Conservation (phyloP, 2,888 invertebrate genomes). For the Pristionchus arcanus region DNA sequence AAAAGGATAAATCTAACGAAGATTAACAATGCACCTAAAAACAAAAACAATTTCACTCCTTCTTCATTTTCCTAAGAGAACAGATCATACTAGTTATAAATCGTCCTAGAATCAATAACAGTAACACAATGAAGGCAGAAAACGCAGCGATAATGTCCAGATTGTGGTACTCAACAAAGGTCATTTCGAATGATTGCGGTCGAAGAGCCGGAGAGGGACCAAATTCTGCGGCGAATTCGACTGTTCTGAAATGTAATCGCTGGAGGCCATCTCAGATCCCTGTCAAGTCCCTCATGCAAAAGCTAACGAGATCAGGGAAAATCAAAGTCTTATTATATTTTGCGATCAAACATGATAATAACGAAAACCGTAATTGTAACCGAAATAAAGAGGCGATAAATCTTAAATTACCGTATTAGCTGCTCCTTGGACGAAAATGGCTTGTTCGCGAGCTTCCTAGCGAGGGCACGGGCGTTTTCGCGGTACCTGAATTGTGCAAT, state of each 20-base stretch:
- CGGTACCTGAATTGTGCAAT: slow-evolving; percentile 26
- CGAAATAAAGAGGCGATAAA: no score
- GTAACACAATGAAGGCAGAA: background rate
- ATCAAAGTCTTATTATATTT: no score
- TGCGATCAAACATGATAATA: no score
- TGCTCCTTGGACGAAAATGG: slow-evolving; percentile 14
- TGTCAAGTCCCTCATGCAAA: no score
- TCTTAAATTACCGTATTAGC: background rate
- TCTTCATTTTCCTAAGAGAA: no score
- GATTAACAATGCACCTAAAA: no score
- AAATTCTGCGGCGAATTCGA: slow-evolving; percentile 56
- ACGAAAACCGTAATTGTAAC: no score
- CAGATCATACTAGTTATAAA: background rate
- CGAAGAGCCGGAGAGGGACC: slow-evolving; percentile 11
- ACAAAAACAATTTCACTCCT: no score
- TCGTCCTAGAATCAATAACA: background rate
- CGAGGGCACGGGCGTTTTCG: background rate
- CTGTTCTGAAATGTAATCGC: slow-evolving; percentile 9
- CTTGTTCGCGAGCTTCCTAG: slow-evolving; percentile 12
- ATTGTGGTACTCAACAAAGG: slow-evolving; percentile 5
- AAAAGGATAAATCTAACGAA: no score
- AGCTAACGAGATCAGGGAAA: no score
- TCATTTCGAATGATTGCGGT: slow-evolving; percentile 41
- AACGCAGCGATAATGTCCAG: background rate
- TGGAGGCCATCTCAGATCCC: no score